These are phyloP conservation scores for Scolopax rusticola DNA, from an alignment of 2,797 vertebrate genomes.

Conservation along the genomic window DNA sequence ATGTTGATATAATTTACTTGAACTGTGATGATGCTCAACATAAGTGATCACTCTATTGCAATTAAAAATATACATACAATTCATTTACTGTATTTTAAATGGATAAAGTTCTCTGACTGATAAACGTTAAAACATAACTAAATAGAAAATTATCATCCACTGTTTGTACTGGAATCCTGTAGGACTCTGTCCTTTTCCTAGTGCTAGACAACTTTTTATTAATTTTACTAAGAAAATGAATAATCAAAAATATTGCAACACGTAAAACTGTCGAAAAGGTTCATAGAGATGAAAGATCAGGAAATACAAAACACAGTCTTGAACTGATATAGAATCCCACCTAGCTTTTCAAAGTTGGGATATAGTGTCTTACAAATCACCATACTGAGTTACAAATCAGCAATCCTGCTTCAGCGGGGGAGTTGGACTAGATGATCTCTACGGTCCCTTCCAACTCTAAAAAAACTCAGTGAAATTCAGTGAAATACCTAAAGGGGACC, in stretches of 20 bases:
- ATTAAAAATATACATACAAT: neutral
- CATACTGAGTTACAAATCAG: neutral
- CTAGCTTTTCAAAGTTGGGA: neutral
- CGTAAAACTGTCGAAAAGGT: neutral
- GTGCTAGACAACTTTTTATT: neutral
- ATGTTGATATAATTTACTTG: neutral
- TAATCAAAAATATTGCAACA: neutral
- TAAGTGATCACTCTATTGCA: neutral
- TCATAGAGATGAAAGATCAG: neutral
- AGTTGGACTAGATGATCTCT: too few relatives aligned
- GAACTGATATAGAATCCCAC: neutral
- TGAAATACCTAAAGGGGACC: too few relatives aligned
- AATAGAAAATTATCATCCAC: neutral
- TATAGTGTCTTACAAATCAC: neutral
- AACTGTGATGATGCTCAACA: neutral
- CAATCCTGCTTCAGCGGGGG: too few relatives aligned
- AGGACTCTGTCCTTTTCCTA: neutral
- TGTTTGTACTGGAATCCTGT: neutral
- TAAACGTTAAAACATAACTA: neutral
- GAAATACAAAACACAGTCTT: neutral
- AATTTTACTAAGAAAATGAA: neutral
- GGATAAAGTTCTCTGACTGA: neutral
- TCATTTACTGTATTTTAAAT: neutral
- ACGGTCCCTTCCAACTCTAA: too few relatives aligned
- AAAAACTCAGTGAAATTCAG: too few relatives aligned